These are phyloP conservation scores for Pempheris klunzingeri DNA, from an alignment of 2,797 vertebrate species.

Conservation along the genomic window DNA sequence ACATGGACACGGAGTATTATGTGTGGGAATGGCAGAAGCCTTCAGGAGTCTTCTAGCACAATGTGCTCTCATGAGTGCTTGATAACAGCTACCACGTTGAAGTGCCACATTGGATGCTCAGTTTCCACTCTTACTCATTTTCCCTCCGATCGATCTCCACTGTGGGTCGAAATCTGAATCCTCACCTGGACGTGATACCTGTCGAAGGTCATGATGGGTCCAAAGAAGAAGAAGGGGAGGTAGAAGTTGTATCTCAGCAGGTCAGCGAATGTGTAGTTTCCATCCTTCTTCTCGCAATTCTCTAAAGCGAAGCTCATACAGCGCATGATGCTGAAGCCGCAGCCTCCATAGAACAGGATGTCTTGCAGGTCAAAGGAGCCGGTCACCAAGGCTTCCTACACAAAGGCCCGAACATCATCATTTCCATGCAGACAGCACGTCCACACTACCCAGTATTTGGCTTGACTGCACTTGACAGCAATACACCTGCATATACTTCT, in stretches of 20 bases:
- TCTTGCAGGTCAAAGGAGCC: conserved; percentile 95
- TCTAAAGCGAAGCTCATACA: conserved; percentile 97
- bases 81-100: conserved; percentile 12
- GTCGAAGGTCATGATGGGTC: conserved; percentile 98
- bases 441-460: neutral
- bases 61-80: neutral
- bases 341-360: conserved; percentile 94
- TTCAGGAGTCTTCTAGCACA: neutral
- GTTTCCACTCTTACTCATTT: neutral
- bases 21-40: conserved; percentile 5
- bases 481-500: neutral
- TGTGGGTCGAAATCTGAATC: neutral
- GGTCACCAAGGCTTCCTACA: conserved; percentile 90
- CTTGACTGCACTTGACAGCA: neutral
- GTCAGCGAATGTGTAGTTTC: conserved; percentile 91
- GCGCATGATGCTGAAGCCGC: conserved; percentile 94
- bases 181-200: conserved; percentile 93
- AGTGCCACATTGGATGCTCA: neutral
- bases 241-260: conserved; percentile 99
- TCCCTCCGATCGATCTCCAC: neutral
- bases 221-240: conserved; percentile 99
- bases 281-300: conserved; percentile 90
- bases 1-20: neutral
- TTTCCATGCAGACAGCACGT: neutral
- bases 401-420: conserved; percentile 33